Conservation (phyloP, 1,140 invertebrate species). For the Drosophila tsacasi region DNA sequence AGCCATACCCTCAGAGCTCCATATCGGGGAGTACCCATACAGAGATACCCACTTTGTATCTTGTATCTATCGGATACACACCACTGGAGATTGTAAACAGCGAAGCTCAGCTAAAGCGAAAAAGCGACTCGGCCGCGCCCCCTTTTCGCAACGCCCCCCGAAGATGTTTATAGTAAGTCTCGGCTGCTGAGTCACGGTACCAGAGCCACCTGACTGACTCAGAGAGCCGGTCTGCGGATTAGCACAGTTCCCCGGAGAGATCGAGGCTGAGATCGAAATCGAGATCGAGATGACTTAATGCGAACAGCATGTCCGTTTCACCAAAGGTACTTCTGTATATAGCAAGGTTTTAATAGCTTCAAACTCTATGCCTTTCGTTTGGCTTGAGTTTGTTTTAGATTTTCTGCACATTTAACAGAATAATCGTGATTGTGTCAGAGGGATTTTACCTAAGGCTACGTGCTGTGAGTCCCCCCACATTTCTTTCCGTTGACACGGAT, state of each 20-base stretch:
- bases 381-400: background rate
- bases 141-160: conserved; percentile 4
- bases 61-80: conserved; percentile 31
- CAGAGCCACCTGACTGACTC: conserved; percentile 62
- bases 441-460: conserved; percentile 4
- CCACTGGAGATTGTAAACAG: conserved; percentile 45
- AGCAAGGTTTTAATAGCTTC: background rate
- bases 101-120: conserved; percentile 53
- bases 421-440: background rate
- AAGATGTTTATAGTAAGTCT: conserved; percentile 11
- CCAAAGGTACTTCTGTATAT: background rate
- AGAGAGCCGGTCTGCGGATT: conserved; percentile 70
- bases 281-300: conserved; percentile 69
- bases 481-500: conserved; percentile 36
- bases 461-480: background rate
- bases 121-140: conserved; percentile 31
- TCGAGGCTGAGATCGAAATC: conserved; percentile 17
- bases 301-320: conserved; percentile 65
- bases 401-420: background rate
- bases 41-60: conserved; percentile 19
- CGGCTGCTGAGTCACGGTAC: conserved; percentile 47
- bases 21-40: conserved; percentile 47
- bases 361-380: background rate
- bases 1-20: conserved; percentile 46
- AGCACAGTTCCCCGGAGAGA: conserved; percentile 27